Conservation (phyloP, 2,797 vertebrate species). For the Sparidentex hasta region DNA sequence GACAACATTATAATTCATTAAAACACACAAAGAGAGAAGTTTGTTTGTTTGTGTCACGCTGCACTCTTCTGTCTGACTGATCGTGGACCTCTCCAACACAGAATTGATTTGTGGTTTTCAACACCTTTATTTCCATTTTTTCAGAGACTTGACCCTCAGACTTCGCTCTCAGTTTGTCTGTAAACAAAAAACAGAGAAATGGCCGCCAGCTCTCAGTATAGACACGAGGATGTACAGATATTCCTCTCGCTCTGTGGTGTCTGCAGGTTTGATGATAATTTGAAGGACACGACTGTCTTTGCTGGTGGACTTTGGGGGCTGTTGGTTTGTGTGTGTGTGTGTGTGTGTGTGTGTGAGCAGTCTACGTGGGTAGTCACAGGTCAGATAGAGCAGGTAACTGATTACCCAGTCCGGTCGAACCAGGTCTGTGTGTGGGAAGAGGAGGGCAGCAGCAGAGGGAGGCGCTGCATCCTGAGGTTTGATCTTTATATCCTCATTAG, state of each 20-base stretch:
- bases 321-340: constrained; percentile 9
- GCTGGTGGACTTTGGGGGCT: constrained; percentile 49
- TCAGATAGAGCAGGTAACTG: constrained; percentile 83
- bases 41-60: too few species aligned
- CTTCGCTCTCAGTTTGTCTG: background rate
- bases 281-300: constrained; percentile 20
- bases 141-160: background rate
- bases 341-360: constrained; percentile 16
- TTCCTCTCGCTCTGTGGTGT: background rate
- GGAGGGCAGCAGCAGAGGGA: constrained; percentile 27
- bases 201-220: background rate
- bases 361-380: constrained; percentile 46
- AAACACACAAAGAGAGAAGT: background rate
- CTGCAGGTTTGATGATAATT: too few species aligned
- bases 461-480: constrained; percentile 41
- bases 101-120: too few species aligned
- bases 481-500: constrained; percentile 64
- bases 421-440: constrained; percentile 68
- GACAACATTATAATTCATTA: background rate
- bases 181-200: background rate
- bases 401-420: constrained; percentile 83
- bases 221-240: rapidly evolving
- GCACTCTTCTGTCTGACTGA: background rate
- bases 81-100: too few species aligned
- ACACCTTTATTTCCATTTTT: background rate